phyloP scores from a whole-genome alignment of 2,888 invertebrate genomes.

The Elegia similella region DNA sequence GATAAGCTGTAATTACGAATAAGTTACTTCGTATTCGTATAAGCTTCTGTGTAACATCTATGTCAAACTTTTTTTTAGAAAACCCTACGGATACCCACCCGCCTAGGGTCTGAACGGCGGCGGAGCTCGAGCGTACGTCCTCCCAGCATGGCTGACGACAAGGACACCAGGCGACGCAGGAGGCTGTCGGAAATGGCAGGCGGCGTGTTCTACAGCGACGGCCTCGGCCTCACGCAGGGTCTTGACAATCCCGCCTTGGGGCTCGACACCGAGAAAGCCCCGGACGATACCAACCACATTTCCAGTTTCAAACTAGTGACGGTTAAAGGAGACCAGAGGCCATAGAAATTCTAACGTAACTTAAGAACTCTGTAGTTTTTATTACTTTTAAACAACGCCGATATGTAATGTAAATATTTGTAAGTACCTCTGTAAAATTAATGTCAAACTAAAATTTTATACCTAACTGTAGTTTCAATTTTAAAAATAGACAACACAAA shows the following conservation, averaged over 20 bases:
- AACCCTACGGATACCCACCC: conserved; percentile 56
- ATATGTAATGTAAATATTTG: neutral
- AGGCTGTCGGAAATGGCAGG: conserved; percentile 74
- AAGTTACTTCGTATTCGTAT: too few relatives aligned
- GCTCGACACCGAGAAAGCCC: conserved; percentile 60
- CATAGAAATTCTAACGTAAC: neutral
- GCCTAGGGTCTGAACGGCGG: conserved; percentile 63
- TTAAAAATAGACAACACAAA: too few relatives aligned
- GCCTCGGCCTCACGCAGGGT: conserved; percentile 48
- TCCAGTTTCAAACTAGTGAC: conserved; percentile 50
- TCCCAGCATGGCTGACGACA: conserved; percentile 63
- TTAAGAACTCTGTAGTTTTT: too few relatives aligned
- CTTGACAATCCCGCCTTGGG: conserved; percentile 68
- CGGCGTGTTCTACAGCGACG: conserved; percentile 74
- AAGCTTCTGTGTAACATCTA: too few relatives aligned
- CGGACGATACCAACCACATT: conserved; percentile 43
- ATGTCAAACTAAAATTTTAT: too few relatives aligned
- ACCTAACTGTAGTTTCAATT: too few relatives aligned
- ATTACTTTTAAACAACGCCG: too few relatives aligned
- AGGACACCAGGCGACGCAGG: conserved; percentile 68
- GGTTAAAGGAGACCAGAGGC: conserved; percentile 16
- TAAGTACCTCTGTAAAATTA: neutral
- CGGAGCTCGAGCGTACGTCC: conserved; percentile 73
- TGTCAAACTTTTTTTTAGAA: conserved; percentile 48
- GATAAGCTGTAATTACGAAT: too few relatives aligned